Percentiles rank a stretch among this genome's conserved stretches.
Evolutionary conservation across 2,888 invertebrate genomes (phyloP).

Genomic region (Odontocerum albicorne): DNA sequence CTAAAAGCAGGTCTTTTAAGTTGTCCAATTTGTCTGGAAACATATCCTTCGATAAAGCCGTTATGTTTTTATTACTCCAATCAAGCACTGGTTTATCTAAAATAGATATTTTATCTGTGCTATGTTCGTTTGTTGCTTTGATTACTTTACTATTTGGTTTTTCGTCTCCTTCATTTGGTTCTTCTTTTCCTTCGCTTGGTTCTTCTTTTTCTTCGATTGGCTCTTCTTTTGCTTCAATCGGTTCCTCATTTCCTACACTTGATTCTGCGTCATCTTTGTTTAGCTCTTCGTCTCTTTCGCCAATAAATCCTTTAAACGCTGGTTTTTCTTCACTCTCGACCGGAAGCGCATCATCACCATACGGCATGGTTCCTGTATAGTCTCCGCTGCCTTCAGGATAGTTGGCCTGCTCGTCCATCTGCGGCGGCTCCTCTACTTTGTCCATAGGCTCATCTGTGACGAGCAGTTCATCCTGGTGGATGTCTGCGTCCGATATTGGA

Average conservation of each 20-base stretch:
- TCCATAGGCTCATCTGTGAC: constrained; percentile 35
- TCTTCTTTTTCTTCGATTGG: not conserved
- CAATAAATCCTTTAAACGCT: not conserved
- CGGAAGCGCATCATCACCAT: not conserved
- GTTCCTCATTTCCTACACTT: too few species aligned
- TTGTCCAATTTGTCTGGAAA: constrained; percentile 47
- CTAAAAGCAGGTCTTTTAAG: constrained; percentile 45
- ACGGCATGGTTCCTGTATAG: not conserved
- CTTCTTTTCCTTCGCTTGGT: not conserved
- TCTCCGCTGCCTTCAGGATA: constrained; percentile 11
- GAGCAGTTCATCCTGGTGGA: constrained; percentile 42
- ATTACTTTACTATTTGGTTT: too few species aligned
- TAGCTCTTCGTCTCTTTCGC: not conserved
- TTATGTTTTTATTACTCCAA: constrained; percentile 13
- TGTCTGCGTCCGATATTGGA: constrained; percentile 20
- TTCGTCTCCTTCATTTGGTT: not conserved
- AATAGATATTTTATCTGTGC: too few species aligned
- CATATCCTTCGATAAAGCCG: constrained; percentile 3
- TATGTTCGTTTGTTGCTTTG: too few species aligned
- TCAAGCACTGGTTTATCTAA: constrained; percentile 1
- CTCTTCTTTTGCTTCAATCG: too few species aligned
- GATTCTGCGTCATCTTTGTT: too few species aligned
- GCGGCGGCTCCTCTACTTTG: constrained; percentile 38
- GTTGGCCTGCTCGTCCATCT: constrained; percentile 46
- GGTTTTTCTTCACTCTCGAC: constrained; percentile 1